Conservation (phyloP, 2,888 invertebrate species). For the Callyntrura sp. region DNA sequence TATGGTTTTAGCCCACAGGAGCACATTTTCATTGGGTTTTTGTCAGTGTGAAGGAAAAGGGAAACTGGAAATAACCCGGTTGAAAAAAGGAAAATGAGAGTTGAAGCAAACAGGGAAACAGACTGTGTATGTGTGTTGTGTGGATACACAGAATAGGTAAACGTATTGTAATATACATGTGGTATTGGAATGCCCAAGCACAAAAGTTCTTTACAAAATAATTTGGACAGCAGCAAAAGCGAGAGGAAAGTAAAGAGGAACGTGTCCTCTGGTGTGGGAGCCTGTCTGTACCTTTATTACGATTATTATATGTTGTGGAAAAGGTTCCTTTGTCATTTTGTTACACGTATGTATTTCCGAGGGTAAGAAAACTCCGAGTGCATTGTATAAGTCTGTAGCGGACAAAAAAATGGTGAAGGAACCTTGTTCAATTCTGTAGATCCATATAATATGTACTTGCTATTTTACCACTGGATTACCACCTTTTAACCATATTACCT, state of each 20-base stretch:
- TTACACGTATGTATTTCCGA: slow-evolving; percentile 39
- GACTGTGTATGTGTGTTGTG: not conserved
- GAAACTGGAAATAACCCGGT: slow-evolving; percentile 17
- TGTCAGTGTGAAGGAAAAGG: slow-evolving; percentile 20
- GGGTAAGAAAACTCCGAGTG: not conserved
- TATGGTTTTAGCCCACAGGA: not conserved
- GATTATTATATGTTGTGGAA: slow-evolving; percentile 53
- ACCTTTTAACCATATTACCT: slow-evolving; percentile 44
- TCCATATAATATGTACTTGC: not conserved
- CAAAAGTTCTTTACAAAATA: slow-evolving; percentile 30
- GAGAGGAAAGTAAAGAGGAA: slow-evolving; percentile 7
- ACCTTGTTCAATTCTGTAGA: not conserved
- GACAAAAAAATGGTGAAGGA: not conserved
- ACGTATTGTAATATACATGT: slow-evolving; percentile 1
- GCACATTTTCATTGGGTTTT: not conserved
- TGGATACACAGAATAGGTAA: slow-evolving; percentile 10
- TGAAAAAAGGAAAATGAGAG: slow-evolving; percentile 31
- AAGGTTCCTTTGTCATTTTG: slow-evolving; percentile 23
- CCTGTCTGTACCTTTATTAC: slow-evolving; percentile 3
- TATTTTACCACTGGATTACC: slow-evolving; percentile 9
- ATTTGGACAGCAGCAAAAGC: slow-evolving; percentile 9
- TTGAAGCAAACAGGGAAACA: not conserved
- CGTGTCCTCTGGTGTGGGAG: not conserved
- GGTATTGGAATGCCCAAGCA: slow-evolving; percentile 4
- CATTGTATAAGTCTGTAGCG: not conserved